Base-by-base conservation (phyloP, 1,140 invertebrate species). In the Capitella teleta region DNA sequence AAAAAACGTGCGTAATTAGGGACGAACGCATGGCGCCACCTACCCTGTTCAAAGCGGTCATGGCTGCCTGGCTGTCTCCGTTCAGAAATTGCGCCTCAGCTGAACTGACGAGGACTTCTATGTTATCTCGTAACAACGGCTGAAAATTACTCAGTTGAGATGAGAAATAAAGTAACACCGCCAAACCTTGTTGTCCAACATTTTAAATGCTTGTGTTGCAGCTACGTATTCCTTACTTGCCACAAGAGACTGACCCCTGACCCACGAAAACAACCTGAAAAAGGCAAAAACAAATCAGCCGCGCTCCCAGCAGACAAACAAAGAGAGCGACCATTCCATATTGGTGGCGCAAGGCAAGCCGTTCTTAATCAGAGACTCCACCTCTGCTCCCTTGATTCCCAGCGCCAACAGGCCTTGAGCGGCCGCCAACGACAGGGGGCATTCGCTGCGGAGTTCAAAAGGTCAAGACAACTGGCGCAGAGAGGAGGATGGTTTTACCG, bases 341-440 rank as follows among this genome's bases (percentile, higher is more conserved):
- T 63, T 67, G 28, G 66, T 53, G 42, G 64, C 63, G 56, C 59
- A 62, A 6, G 67, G 59, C 18, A 66, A 61, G 59, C 76, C 76
- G 57, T 78, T 77, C 18, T 83, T 73, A 38, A 84, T 78, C 25
- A 84, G 59, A 8, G 79, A 77, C 55, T 79, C 77, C 0, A 85
- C 79, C 67, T 86, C 84, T 28, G 77, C 74, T 21, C 80, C 81
- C 61, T 82, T 82, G 8, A 83, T 77, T 24, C 82, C 82, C 26
- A 86, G 61, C 42, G 76, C 72, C 25, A 86, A 62, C 5, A 87
- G 67, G 18, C 79, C 79, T 60, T 80, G 77, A 1, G 81, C 78
- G 19, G 82, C 80, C 59, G 83, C 82, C 25, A 87, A 52, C 0
- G 84, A 81, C 53, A 86, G 67, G 1, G 84, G 84, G 67, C 82